Base-by-base conservation (phyloP, 2,888 invertebrate genomes). In the Erannis defoliaria region DNA sequence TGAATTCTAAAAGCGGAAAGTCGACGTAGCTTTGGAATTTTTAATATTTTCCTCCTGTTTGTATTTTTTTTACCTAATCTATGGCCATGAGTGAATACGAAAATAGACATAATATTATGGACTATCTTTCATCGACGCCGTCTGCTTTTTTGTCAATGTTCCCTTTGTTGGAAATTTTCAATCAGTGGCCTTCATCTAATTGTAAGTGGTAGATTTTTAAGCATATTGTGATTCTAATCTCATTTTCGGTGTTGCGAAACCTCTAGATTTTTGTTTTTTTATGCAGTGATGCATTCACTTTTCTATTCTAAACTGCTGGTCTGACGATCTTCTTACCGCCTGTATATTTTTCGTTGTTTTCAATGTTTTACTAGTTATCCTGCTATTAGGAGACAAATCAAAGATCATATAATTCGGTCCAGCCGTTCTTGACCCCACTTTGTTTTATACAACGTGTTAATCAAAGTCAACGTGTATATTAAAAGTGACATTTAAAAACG, bases 151-250 rank as follows among this genome's bases (percentile, higher is more conserved):
- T 80, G 78, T 76, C 70, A 77, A 70, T 71, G 71, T 61, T 76
- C 81, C 77, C 77, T 86, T 86, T 86, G 85, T 72, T 72, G 62
- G 70, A 74, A 76, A 80, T 78, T 78, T 82, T 75, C 63, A 77
- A 86, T 86, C 86, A 46, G 49, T 81, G 84, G 68, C 85, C 86
- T 88, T 85, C 80, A 88, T 87, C 86, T 86, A 64, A 66, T 64
- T 53, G 69, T 73, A 40, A 19, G 21, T 19, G 18, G 35, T 51
- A 42, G 37, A 33, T 51, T 43, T 35, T 35, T 31, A n/a, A 31
- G 16, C 9, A 31, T n/a, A n/a, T n/a, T n/a, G 16, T 38, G 46
- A 23, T 50, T 58, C 1, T 29, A 33, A 48, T 29, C 19, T 40
- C 9, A 12, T 46, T 53, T 51, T 53, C n/a, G n/a, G 38, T 40